Evolutionary conservation across 2,888 invertebrate genomes (phyloP).

Genomic region (Tubulanus polymorphus): DNA sequence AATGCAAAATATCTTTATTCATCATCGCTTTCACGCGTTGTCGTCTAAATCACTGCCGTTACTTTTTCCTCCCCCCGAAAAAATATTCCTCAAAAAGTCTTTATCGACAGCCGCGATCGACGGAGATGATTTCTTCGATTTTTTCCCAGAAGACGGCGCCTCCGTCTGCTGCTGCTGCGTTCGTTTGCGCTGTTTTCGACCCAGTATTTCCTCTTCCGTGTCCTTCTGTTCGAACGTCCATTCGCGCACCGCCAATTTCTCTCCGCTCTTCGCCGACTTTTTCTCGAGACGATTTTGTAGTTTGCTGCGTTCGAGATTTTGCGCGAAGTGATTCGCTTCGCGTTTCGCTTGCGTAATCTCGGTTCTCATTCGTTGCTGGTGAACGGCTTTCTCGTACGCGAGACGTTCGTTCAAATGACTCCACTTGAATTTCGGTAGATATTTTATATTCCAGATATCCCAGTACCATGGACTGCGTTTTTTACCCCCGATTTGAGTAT

Average conservation of each 20-base stretch:
- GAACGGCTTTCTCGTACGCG: conserved; percentile 86
- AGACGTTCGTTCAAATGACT: conserved; percentile 87
- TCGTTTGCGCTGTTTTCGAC: conserved; percentile 19
- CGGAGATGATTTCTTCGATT: not conserved
- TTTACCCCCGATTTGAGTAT: conserved; percentile 65
- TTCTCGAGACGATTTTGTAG: conserved; percentile 18
- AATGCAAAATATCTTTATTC: too few relatives aligned
- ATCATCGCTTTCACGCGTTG: too few relatives aligned
- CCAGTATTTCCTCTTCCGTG: conserved; percentile 36
- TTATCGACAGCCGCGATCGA: not conserved
- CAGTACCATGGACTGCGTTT: conserved; percentile 85
- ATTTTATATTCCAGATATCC: conserved; percentile 93
- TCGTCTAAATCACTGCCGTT: too few relatives aligned
- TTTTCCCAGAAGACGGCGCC: not conserved
- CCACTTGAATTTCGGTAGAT: conserved; percentile 94
- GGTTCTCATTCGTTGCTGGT: conserved; percentile 76
- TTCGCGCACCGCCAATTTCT: conserved; percentile 4
- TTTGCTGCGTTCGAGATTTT: conserved; percentile 60
- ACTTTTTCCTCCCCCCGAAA: conserved; percentile 1
- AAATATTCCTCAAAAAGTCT: not conserved
- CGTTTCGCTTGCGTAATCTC: conserved; percentile 83
- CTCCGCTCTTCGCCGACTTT: not conserved
- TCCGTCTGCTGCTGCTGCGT: too few relatives aligned
- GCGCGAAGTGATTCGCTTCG: conserved; percentile 80
- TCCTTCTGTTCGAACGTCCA: conserved; percentile 29